Conservation (phyloP, 37 sponge, comb jelly and placozoan genomes). For the Geodia barretti region DNA sequence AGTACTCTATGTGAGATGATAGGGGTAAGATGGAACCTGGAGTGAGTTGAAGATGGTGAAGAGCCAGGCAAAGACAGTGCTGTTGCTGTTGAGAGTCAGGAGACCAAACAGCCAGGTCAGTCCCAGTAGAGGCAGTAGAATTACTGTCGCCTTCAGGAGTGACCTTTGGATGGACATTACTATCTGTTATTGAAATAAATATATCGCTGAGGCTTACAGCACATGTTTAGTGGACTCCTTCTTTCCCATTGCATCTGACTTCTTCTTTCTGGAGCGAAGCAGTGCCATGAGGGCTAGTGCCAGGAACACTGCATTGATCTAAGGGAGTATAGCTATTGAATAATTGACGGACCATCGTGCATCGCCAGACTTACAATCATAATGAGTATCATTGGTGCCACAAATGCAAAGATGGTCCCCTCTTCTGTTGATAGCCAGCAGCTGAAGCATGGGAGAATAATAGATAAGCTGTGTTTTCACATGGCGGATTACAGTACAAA, state of each 20-base stretch:
- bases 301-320: background rate
- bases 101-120: constrained; percentile 71
- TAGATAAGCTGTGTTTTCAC: too few relatives aligned
- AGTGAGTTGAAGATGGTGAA: constrained; percentile 71
- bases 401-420: constrained; percentile 66
- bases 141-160: constrained; percentile 19
- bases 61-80: constrained; percentile 74
- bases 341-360: background rate
- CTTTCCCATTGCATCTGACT: background rate
- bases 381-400: constrained; percentile 53
- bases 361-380: constrained; percentile 53
- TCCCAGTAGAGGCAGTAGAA: constrained; percentile 64
- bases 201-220: background rate
- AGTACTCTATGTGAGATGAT: background rate
- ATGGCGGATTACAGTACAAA: too few relatives aligned
- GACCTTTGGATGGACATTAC: constrained; percentile 7
- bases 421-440: constrained; percentile 60
- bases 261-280: background rate
- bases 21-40: constrained; percentile 47
- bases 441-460: too few relatives aligned
- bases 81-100: constrained; percentile 54
- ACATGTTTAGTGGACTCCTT: background rate
- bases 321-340: background rate
- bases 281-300: background rate
- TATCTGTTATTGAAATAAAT: background rate